Base-by-base conservation (phyloP, 1,140 invertebrate species). In the Homalodisca vitripennis region DNA sequence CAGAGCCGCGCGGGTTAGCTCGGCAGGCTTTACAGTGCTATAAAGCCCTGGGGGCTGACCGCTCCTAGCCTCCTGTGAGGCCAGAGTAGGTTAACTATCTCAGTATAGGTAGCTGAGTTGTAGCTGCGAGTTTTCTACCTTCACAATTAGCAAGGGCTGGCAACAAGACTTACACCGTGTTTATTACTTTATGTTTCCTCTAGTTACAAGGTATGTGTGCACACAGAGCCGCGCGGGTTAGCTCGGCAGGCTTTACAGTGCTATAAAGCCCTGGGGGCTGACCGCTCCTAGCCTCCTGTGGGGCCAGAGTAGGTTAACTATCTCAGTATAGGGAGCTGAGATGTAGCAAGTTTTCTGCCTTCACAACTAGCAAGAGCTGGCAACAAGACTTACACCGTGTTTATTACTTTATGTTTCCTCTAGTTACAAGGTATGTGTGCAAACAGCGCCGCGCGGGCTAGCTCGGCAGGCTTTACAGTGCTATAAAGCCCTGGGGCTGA, bases 111-210 rank as follows among this genome's bases (percentile, higher is more conserved):
- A n/a, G n/a, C n/a, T n/a, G n/a, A n/a, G n/a, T n/a, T n/a, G n/a
- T n/a, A n/a, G n/a, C n/a, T n/a, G n/a, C n/a, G n/a, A n/a, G n/a
- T n/a, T 51, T 51, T 51, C 48, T 22, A 20, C 3, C 34, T 14
- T n/a, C 48, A 51, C 48, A 51, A 51, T 51, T 51, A 51, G 48
- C 48, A 51, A 20, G 22, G 48, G 6, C 48, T 51, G 48, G 48
- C 22, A 20, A 51, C 48, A 51, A 51, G 48, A 3, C 48, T 51
- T 51, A 51, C 48, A 51, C 22, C 48, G 17, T 51, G 48, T 51
- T 51, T 51, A 51, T 51, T 51, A 51, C 48, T 51, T 51, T 51
- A 51, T 51, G 48, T 22, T 51, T 51, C 48, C 48, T n/a, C n/a
- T 51, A 22, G 6, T 41, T 14, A 3, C n/a, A 22, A 3, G 48